These are phyloP conservation scores for Dugesia japonica DNA, from an alignment of 2,888 invertebrate genomes.

Conservation along the genomic window DNA sequence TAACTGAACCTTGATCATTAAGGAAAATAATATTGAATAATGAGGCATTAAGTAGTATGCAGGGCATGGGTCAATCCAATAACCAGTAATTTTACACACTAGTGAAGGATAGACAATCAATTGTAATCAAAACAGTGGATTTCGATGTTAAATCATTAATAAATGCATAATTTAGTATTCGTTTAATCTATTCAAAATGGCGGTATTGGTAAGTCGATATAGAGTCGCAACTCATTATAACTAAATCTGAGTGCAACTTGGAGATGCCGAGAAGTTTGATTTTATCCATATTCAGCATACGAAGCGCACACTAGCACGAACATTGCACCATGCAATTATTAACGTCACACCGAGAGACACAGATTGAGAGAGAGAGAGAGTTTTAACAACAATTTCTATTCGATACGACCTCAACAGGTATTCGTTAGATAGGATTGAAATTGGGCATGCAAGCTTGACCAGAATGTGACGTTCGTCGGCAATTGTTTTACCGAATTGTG, in stretches of 20 bases:
- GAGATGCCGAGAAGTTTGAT: neutral
- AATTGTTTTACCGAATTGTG: slow-evolving; percentile 3
- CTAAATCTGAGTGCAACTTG: slow-evolving; percentile 20
- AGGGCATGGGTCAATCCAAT: neutral
- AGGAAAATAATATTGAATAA: slow-evolving; percentile 6
- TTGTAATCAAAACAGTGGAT: neutral
- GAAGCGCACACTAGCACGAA: neutral
- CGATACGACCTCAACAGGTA: slow-evolving; percentile 16
- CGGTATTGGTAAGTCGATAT: neutral
- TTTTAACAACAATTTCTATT: slow-evolving; percentile 5
- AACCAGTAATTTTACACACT: neutral
- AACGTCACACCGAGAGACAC: neutral
- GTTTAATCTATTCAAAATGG: slow-evolving; percentile 15
- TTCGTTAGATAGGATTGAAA: slow-evolving; percentile 9
- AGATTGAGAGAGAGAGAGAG: neutral
- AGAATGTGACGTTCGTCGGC: slow-evolving; percentile 6
- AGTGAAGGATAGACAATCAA: neutral
- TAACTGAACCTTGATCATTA: neutral
- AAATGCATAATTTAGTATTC: neutral
- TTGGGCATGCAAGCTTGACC: neutral
- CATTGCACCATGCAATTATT: neutral
- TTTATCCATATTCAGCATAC: neutral
- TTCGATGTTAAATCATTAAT: neutral
- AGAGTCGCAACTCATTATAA: slow-evolving; percentile 13
- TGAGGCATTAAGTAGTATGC: slow-evolving; percentile 1